Conservation (phyloP, 1,140 invertebrate species). For the Atta colombica region DNA sequence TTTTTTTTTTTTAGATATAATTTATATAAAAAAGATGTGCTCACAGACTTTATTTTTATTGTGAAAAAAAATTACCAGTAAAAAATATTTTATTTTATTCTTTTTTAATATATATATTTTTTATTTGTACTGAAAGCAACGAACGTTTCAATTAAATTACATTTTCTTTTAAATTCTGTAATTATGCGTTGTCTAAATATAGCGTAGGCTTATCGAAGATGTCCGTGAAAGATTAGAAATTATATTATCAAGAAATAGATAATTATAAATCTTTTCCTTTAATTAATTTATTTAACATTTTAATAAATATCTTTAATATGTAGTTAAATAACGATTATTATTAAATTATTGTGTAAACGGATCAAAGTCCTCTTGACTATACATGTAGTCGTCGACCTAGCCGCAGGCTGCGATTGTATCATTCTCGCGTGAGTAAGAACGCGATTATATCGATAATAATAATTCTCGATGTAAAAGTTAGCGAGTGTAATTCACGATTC, state of each 20-base stretch:
- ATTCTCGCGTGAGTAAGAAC: constrained; percentile 45
- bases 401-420: constrained; percentile 54
- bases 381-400: constrained; percentile 47
- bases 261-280: not conserved
- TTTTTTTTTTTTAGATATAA: constrained; percentile 30
- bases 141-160: not conserved
- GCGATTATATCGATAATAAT: constrained; percentile 62
- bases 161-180: not conserved
- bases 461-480: constrained; percentile 35
- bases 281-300: constrained; percentile 36
- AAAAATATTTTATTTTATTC: not conserved
- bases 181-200: constrained; percentile 1
- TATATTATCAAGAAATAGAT: not conserved
- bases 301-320: not conserved
- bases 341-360: constrained; percentile 30
- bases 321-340: constrained; percentile 31
- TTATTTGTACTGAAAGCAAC: not conserved
- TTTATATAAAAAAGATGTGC: not conserved
- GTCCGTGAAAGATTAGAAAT: not conserved
- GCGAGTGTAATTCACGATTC: constrained; percentile 58
- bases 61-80: not conserved
- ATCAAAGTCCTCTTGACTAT: constrained; percentile 33
- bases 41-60: not conserved
- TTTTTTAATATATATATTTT: not conserved
- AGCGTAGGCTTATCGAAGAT: not conserved